Conservation (phyloP, 2,888 invertebrate genomes). For the Agelastica alni region DNA sequence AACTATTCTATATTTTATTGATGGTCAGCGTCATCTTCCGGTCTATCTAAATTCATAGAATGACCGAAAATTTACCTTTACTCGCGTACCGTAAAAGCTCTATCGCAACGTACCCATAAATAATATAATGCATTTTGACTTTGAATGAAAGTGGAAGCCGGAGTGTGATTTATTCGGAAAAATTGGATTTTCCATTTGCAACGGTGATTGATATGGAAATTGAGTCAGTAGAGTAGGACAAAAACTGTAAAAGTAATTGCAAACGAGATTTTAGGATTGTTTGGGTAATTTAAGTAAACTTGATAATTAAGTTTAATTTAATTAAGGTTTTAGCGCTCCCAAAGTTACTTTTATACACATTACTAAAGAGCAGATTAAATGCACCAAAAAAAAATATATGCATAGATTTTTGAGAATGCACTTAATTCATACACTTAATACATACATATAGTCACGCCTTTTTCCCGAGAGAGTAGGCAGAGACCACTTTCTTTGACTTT, state of each 20-base stretch:
- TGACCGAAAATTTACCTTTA: constrained; percentile 44
- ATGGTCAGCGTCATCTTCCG: constrained; percentile 41
- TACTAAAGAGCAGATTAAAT: too few species aligned
- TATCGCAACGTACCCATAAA: constrained; percentile 25
- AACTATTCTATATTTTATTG: constrained; percentile 51
- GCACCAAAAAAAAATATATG: too few species aligned
- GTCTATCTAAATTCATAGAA: constrained; percentile 42
- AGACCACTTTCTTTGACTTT: too few species aligned
- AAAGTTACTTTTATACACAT: too few species aligned
- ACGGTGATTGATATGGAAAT: constrained; percentile 9
- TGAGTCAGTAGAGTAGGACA: background rate
- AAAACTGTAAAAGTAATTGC: background rate
- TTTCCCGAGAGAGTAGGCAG: too few species aligned
- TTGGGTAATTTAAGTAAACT: too few species aligned
- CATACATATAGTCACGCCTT: too few species aligned
- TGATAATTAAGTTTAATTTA: too few species aligned
- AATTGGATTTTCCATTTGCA: constrained; percentile 26
- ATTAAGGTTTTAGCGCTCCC: too few species aligned
- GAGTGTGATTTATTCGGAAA: constrained; percentile 32
- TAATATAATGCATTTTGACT: constrained; percentile 32
- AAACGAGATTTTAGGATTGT: background rate
- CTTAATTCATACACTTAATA: too few species aligned
- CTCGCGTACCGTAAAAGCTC: constrained; percentile 14
- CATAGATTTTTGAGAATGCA: too few species aligned
- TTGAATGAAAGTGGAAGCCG: constrained; percentile 27